Conservation (phyloP, 1,140 invertebrate genomes). For the Cepaea nemoralis region DNA sequence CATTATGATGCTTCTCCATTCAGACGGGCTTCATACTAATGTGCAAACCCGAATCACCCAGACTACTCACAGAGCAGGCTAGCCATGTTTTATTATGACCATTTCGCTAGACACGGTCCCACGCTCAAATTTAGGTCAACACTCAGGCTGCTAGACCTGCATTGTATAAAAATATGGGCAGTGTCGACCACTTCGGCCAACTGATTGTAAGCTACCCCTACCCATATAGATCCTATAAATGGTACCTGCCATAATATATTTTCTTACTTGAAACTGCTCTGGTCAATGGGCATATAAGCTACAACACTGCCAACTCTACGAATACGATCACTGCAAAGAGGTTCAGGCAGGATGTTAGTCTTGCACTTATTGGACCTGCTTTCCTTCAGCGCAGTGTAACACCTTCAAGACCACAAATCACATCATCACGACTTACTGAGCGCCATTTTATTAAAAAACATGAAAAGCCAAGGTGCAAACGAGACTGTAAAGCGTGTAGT, state of each 20-base stretch:
- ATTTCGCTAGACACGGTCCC: no score
- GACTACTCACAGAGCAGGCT: no score
- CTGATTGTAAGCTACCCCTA: no score
- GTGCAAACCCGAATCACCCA: no score
- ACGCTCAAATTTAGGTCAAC: no score
- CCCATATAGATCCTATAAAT: not conserved
- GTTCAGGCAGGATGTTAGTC: not conserved
- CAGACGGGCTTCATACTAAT: no score
- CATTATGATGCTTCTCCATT: no score
- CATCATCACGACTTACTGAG: not conserved
- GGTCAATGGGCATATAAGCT: not conserved
- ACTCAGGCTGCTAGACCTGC: no score
- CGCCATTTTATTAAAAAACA: not conserved
- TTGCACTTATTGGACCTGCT: not conserved
- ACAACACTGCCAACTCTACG: not conserved
- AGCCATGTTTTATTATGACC: no score
- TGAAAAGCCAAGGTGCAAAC: not conserved
- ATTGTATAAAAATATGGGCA: not conserved
- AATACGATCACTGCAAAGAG: not conserved
- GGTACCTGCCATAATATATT: not conserved
- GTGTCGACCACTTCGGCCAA: slow-evolving; percentile 1
- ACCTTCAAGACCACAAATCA: not conserved
- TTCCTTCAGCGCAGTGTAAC: not conserved
- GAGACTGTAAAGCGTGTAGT: not conserved
- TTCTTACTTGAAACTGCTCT: not conserved